Evolutionary conservation across 2,888 invertebrate species (phyloP).

Genomic region (Eupithecia abbreviata): DNA sequence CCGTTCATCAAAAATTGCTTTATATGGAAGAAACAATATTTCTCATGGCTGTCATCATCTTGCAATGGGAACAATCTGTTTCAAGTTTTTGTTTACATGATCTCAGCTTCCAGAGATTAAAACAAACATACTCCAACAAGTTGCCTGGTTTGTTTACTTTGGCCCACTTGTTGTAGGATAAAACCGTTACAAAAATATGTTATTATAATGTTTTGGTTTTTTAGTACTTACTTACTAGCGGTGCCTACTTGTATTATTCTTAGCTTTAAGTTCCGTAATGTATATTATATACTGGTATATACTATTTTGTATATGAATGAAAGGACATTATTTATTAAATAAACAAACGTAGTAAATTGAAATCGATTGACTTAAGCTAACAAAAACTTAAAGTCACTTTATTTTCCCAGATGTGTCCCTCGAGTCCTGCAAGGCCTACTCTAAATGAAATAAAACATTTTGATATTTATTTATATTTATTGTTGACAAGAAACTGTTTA

Average conservation of each 20-base stretch:
- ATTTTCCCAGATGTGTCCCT: too few relatives aligned
- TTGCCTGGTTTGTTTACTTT: conserved; percentile 63
- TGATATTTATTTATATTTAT: too few relatives aligned
- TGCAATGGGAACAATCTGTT: conserved; percentile 61
- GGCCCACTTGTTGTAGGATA: conserved; percentile 70
- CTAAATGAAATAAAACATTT: too few relatives aligned
- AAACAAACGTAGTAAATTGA: too few relatives aligned
- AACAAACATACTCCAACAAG: conserved; percentile 60
- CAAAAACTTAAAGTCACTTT: too few relatives aligned
- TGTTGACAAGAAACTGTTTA: too few relatives aligned
- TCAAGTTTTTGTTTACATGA: conserved; percentile 61
- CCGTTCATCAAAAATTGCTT: conserved; percentile 19
- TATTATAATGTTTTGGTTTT: conserved; percentile 47
- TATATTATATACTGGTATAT: too few relatives aligned
- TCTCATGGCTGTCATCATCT: conserved; percentile 63
- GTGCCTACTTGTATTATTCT: background rate
- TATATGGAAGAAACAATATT: conserved; percentile 41
- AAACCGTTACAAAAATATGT: conserved; percentile 40
- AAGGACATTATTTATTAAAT: too few relatives aligned
- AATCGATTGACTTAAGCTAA: too few relatives aligned
- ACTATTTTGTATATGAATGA: too few relatives aligned
- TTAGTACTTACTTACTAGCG: background rate
- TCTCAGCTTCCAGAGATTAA: conserved; percentile 58
- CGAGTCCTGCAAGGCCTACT: too few relatives aligned
- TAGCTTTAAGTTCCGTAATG: too few relatives aligned